A percentile compares a stretch with the other conserved stretches of the same genome.
These are phyloP conservation scores for Erynnis tages DNA, from an alignment of 2,888 invertebrate genomes.

Conservation along the genomic window DNA sequence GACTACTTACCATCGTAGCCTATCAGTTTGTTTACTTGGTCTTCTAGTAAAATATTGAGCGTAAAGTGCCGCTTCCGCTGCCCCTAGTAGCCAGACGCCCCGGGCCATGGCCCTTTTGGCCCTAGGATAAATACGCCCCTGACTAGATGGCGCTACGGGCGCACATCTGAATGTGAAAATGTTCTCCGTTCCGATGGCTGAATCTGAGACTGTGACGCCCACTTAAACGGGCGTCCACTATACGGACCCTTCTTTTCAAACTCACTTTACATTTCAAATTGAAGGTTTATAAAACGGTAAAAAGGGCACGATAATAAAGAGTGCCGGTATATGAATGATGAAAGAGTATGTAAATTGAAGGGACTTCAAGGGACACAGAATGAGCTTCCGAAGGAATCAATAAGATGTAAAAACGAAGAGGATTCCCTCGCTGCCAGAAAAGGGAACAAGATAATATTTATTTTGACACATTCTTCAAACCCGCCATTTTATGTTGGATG, in stretches of 20 bases:
- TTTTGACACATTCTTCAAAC: no score
- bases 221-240: not conserved
- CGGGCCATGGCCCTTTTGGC: no score
- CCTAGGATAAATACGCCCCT: no score
- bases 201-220: not conserved
- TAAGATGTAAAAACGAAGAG: slow-evolving; percentile 18
- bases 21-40: no score
- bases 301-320: no score
- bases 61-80: no score
- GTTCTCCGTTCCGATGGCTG: not conserved
- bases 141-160: no score
- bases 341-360: slow-evolving; percentile 19
- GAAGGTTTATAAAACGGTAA: not conserved
- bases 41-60: no score
- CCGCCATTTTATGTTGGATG: no score
- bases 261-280: slow-evolving; percentile 2
- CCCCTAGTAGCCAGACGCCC: no score
- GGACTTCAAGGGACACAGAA: not conserved
- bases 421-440: not conserved
- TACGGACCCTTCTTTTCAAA: not conserved
- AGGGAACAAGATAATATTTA: not conserved
- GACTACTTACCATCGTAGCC: no score
- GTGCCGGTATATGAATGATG: slow-evolving; percentile 2
- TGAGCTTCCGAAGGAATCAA: slow-evolving; percentile 13
- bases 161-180: not conserved